Evolutionary conservation across 2,797 vertebrate species (phyloP).

Genomic region (Dermochelys coriacea): DNA sequence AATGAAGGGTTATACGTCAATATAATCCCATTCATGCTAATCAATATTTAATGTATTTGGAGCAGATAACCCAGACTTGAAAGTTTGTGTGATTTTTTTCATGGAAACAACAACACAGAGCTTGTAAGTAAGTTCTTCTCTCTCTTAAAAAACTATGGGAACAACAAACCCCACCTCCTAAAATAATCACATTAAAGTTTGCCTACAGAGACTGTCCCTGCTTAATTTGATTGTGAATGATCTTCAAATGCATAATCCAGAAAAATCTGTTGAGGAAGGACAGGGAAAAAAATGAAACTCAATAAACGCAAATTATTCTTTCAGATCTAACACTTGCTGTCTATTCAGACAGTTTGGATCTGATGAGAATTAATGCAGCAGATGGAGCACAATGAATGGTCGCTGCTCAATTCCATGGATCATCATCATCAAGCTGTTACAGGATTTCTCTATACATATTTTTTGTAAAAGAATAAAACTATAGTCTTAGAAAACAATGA

Average conservation of each 20-base stretch:
- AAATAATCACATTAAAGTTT: neutral
- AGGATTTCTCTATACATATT: slow-evolving; percentile 10
- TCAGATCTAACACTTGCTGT: slow-evolving; percentile 67
- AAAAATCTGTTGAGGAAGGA: slow-evolving; percentile 24
- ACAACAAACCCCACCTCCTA: neutral
- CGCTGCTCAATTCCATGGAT: slow-evolving; percentile 34
- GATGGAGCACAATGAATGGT: slow-evolving; percentile 51
- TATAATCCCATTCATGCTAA: neutral
- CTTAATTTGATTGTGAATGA: slow-evolving; percentile 49
- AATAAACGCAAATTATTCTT: slow-evolving; percentile 39
- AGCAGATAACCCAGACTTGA: neutral
- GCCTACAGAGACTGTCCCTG: neutral
- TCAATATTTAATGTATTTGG: neutral
- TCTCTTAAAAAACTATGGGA: neutral
- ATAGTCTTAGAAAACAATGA: neutral
- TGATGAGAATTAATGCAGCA: slow-evolving; percentile 74
- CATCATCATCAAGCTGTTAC: slow-evolving; percentile 5
- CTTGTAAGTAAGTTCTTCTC: neutral
- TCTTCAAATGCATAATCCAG: slow-evolving; percentile 57
- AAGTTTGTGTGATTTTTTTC: neutral
- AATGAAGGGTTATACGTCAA: neutral
- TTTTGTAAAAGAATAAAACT: neutral
- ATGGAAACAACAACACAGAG: neutral
- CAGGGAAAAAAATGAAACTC: slow-evolving; percentile 66
- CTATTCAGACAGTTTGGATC: slow-evolving; percentile 42